Evolutionary conservation across 2,888 invertebrate species (phyloP), one percentile per base, ranked within the genome.

Genomic region (Rhimphoctona megacephalus): DNA sequence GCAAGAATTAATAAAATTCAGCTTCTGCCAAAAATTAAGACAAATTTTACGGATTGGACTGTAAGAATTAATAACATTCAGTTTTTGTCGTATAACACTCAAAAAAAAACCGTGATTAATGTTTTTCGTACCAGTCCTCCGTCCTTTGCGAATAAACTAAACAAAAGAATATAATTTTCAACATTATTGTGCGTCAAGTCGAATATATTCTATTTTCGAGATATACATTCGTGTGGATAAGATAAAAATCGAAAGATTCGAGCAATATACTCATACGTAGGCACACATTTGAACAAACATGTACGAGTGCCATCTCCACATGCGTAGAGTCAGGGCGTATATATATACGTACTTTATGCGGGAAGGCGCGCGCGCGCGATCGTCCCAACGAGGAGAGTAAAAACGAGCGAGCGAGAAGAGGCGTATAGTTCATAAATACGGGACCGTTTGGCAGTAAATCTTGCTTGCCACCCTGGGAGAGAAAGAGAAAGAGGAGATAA

Each of bases 361-460:
- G 22, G 57, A 33, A 36, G 25, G 81, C 69, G 17, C 33, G 39
- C 61, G 70, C 43, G 43, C 81, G 66, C 49, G 66, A 78, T 52
- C 78, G 25, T 49, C 30, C 57, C 39, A 43, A 43, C 36, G 25
- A 77, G 73, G 72, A 77, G 72, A 83, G 76, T 25, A 77, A 67
- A 79, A 77, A 81, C 33, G 69, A 84, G 74, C 67, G 78, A 83
- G 80, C 70, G 80, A 77, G 79, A 88, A 89, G 88, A 89, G 91
- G 91, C 91, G 93, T 91, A 82, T 76, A 93, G 94, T 94, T 93
- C 94, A 94, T 94, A 94, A 94, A 94, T 94, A 94, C 93, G 92
- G 91, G 88, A 90, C 89, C 91, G 90, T 93, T 92, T 90, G 92
- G 93, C 93, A 92, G 93, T 94, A 94, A 94, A 94, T 94, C 94